Conservation (phyloP, 2,888 invertebrate genomes). For the Sinhomidia bicolor region DNA sequence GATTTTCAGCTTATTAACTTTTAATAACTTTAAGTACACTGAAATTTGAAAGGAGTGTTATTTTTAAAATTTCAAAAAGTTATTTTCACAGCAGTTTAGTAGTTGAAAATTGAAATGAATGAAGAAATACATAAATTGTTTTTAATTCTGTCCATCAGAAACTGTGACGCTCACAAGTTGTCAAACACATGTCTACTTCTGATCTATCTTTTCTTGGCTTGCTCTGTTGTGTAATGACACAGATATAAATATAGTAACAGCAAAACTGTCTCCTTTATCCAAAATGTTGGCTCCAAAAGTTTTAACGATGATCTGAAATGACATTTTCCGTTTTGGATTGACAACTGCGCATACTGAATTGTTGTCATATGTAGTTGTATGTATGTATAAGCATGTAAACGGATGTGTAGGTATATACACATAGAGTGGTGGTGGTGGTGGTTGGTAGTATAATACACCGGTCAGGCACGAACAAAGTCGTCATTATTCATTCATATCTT, state of each 20-base stretch:
- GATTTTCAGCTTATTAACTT: no score
- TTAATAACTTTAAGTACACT: no score
- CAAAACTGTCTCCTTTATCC: background rate
- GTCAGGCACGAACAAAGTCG: background rate
- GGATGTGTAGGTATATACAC: no score
- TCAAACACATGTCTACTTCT: background rate
- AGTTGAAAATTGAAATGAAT: background rate
- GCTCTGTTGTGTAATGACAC: background rate
- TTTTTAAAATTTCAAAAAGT: no score
- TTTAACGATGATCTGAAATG: background rate
- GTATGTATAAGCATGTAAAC: background rate
- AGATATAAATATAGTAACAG: background rate
- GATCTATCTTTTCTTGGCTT: background rate
- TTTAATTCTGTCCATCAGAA: background rate
- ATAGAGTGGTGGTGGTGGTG: no score
- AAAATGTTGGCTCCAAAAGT: background rate
- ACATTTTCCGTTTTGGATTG: slow-evolving; percentile 8
- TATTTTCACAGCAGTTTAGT: no score
- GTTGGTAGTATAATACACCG: no score
- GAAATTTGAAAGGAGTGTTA: no score
- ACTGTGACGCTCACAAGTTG: background rate
- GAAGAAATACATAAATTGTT: background rate
- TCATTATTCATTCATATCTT: slow-evolving; percentile 38
- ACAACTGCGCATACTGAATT: background rate
- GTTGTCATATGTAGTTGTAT: background rate